Evolutionary conservation across 92 coral and sea anemone genomes (phyloP), one percentile per base, ranked within the genome.

Genomic region (Actinernus sp.): DNA sequence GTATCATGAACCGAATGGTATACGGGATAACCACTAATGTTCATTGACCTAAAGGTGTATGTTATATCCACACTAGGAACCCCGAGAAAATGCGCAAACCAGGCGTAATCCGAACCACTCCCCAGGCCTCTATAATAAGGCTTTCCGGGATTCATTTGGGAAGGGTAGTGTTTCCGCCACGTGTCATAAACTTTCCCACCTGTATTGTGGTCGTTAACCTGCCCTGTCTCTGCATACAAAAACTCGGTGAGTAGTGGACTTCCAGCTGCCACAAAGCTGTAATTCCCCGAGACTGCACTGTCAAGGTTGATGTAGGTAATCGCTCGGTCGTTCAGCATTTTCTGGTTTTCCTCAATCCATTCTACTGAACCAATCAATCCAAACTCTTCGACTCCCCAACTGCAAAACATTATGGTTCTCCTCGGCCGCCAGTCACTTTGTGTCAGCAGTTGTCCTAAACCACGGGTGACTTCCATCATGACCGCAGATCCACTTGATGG

Each of bases 331-430:
- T 65, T 61, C 19, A 92, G 64, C 38, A 66, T 58, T 71, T 90
- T 28, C 64, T 65, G 67, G 39, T 92, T 88, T 31, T 88, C 97
- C 50, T 92, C 95, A 28, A 79, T 86, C 97, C 97, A 92, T 52
- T 92, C 97, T 25, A 58, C 63, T 0, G 97, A 92, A 18, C 97
- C 97, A 23, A 92, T 44, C 50, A 92, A 61, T 18, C 86, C 95
- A 55, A 59, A 68, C 68, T 92, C 97, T 33, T 92, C 97, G 2
- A 82, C 97, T 4, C 91, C 97, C 97, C 97, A 91, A 41, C 97
- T 91, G 68, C 97, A 91, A 51, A 92, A 76, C 56, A 78, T 75
- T 22, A 92, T 74, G 17, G 94, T 73, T 16, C 97, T 74, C 20
- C 97, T 66, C 0, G 97, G 97, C 12, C 94, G 82, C 97, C 97